phyloP scores from a whole-genome alignment of 37 sponge, comb jelly and placozoan species.

The Agelas oroides region DNA sequence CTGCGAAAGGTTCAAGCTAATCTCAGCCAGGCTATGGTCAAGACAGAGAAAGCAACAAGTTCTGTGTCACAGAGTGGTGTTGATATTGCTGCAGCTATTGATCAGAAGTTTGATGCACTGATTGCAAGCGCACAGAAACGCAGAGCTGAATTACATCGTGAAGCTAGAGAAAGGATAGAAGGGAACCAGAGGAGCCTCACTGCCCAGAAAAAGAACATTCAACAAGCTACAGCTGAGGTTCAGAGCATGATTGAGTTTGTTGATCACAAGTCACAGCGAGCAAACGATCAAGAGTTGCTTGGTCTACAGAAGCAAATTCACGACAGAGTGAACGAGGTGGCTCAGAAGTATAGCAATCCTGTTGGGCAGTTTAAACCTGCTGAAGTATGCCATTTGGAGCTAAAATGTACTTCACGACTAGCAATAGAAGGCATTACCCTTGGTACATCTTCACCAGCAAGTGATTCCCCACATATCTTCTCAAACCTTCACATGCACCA shows the following conservation, averaged over 20 bases:
- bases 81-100: neutral
- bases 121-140: neutral
- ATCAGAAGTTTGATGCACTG: neutral
- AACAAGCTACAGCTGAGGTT: conserved; percentile 1
- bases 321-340: neutral
- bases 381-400: too few species aligned
- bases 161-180: neutral
- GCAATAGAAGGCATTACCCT: too few species aligned
- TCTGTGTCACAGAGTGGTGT: too few species aligned
- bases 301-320: conserved; percentile 2
- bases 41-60: too few species aligned
- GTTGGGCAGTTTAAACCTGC: too few species aligned
- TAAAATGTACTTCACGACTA: too few species aligned
- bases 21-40: neutral
- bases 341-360: neutral
- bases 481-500: neutral
- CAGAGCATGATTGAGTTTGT: neutral
- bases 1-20: neutral
- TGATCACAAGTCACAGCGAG: neutral
- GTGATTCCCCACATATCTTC: neutral
- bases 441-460: too few species aligned
- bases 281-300: conserved; percentile 1
- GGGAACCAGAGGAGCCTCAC: neutral
- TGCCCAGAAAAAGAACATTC: conserved; percentile 7
- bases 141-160: neutral